Percentiles rank a stretch among this genome's conserved stretches.
These are phyloP conservation scores for Camelus bactrianus DNA, from an alignment of 2,113 vertebrate genomes.

Conservation along the genomic window DNA sequence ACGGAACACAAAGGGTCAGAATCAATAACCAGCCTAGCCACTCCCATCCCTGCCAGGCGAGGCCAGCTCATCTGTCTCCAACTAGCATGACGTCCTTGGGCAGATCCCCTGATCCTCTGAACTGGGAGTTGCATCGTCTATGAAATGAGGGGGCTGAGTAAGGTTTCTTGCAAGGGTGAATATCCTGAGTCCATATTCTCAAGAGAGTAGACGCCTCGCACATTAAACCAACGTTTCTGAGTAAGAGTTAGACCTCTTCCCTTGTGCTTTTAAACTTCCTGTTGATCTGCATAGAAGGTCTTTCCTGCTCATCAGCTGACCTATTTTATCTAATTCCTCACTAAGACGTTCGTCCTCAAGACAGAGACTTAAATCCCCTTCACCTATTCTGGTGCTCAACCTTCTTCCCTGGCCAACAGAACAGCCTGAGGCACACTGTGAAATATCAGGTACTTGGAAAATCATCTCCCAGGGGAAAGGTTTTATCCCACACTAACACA, in stretches of 20 bases:
- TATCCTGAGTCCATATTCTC: conserved; percentile 44
- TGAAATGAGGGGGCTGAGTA: conserved; percentile 62
- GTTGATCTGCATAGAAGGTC: conserved; percentile 64
- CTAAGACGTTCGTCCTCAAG: not conserved
- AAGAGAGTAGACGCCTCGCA: conserved; percentile 26
- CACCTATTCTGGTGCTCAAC: not conserved
- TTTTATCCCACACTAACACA: not conserved
- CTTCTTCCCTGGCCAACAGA: not conserved
- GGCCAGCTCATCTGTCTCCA: not conserved
- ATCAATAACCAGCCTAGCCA: not conserved
- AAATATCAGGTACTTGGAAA: not conserved
- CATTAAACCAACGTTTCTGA: conserved; percentile 53
- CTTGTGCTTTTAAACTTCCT: conserved; percentile 64
- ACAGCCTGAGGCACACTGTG: not conserved
- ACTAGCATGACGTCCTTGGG: not conserved
- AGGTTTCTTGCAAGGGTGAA: conserved; percentile 28
- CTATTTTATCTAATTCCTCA: not conserved
- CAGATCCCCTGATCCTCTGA: conserved; percentile 26
- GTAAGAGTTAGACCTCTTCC: conserved; percentile 58
- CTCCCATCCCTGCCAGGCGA: not conserved
- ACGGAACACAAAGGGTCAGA: not conserved
- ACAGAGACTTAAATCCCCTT: conserved; percentile 34
- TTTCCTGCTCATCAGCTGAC: conserved; percentile 35
- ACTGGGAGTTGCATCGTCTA: conserved; percentile 43
- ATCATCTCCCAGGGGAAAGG: not conserved